Evolutionary conservation across 2,113 vertebrate species (phyloP).

Genomic region (Protobothrops flavoviridis): DNA sequence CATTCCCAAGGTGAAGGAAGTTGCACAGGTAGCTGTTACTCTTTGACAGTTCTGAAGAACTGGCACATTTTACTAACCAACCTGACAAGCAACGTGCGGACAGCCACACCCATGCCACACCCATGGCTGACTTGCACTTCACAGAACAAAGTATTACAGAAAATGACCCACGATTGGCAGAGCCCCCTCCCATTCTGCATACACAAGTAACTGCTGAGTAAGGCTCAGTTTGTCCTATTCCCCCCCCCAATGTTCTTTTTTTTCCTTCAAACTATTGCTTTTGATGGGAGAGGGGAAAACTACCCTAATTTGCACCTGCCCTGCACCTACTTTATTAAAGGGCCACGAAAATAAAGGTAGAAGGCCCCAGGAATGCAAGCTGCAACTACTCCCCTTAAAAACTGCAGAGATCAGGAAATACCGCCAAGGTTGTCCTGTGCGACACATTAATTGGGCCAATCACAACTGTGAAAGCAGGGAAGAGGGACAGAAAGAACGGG

Average conservation of each 20-base stretch:
- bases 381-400: neutral
- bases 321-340: neutral
- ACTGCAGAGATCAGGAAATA: neutral
- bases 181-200: neutral
- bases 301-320: neutral
- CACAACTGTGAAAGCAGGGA: neutral
- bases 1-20: neutral
- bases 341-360: neutral
- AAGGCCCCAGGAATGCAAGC: too few relatives aligned
- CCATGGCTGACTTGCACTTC: neutral
- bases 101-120: neutral
- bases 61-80: constrained; percentile 38
- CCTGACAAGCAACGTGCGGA: neutral
- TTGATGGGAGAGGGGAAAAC: neutral
- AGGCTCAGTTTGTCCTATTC: neutral
- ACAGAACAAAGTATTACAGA: neutral
- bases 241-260: neutral
- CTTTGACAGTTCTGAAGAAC: constrained; percentile 21
- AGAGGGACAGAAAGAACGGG: neutral
- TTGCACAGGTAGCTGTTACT: neutral
- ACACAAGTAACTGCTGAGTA: neutral
- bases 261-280: neutral
- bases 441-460: neutral
- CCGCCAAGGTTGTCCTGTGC: neutral
- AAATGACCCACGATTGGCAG: neutral